Evolutionary conservation across 2,888 invertebrate genomes (phyloP).

Genomic region (Athalia circularis): DNA sequence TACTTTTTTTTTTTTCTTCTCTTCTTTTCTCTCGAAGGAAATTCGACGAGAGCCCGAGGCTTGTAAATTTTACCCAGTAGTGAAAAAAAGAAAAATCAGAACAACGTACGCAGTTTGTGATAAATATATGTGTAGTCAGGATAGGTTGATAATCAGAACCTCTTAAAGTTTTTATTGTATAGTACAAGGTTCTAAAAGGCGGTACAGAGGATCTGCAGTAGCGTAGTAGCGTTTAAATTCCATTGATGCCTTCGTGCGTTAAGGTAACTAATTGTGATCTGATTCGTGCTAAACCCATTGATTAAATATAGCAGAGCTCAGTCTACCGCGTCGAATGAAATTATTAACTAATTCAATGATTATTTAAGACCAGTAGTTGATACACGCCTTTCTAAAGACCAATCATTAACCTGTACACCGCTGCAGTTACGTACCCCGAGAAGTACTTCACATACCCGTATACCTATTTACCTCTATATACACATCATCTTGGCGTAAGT

Average conservation of each 20-base stretch:
- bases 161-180: conserved; percentile 1
- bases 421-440: conserved; percentile 13
- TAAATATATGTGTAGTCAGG: not conserved
- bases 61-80: conserved; percentile 56
- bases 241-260: conserved; percentile 37
- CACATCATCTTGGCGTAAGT: not conserved
- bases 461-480: conserved; percentile 15
- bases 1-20: no score
- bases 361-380: conserved; percentile 65
- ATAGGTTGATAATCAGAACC: not conserved
- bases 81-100: no score
- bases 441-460: not conserved
- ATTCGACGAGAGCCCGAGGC: no score
- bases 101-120: not conserved
- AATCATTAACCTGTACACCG: conserved; percentile 38
- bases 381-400: conserved; percentile 47
- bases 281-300: conserved; percentile 34
- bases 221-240: conserved; percentile 1
- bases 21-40: no score
- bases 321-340: conserved; percentile 53
- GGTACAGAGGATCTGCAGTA: not conserved
- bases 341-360: conserved; percentile 60
- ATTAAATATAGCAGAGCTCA: conserved; percentile 46
- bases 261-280: conserved; percentile 36
- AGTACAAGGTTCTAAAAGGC: no score